These are phyloP conservation scores for Eospalax fontanierii DNA, from an alignment of 2,797 vertebrate species.

Conservation along the genomic window DNA sequence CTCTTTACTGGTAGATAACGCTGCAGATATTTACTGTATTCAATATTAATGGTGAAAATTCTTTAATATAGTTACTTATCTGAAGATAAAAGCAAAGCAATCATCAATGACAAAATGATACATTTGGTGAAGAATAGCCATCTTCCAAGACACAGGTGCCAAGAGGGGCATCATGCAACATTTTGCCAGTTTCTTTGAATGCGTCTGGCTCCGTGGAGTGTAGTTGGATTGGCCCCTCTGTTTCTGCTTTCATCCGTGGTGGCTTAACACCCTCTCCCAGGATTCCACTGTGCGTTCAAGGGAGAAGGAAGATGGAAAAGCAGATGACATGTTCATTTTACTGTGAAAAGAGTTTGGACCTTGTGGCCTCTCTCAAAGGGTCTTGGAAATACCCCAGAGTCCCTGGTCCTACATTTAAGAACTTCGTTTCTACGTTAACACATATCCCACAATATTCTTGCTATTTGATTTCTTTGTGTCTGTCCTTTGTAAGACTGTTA, in stretches of 20 bases:
- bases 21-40: neutral
- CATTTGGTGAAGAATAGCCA: neutral
- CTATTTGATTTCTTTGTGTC: neutral
- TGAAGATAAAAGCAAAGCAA: constrained; percentile 19
- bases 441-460: neutral
- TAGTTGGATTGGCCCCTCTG: neutral
- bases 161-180: neutral
- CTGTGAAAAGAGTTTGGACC: neutral
- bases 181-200: neutral
- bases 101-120: neutral
- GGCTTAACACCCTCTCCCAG: neutral
- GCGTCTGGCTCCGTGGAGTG: neutral
- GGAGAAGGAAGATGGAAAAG: neutral
- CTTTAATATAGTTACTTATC: neutral
- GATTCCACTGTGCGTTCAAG: neutral
- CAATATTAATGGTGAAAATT: constrained; percentile 2
- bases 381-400: neutral
- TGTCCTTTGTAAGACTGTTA: neutral
- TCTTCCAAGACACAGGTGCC: neutral
- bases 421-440: neutral
- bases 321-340: neutral
- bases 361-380: neutral
- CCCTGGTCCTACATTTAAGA: neutral
- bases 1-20: neutral
- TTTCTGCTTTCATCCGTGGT: neutral